A percentile compares a stretch with the other conserved stretches of the same genome.
phyloP scores from a whole-genome alignment of 2,113 vertebrate species.

The Oncorhynchus tshawytscha region DNA sequence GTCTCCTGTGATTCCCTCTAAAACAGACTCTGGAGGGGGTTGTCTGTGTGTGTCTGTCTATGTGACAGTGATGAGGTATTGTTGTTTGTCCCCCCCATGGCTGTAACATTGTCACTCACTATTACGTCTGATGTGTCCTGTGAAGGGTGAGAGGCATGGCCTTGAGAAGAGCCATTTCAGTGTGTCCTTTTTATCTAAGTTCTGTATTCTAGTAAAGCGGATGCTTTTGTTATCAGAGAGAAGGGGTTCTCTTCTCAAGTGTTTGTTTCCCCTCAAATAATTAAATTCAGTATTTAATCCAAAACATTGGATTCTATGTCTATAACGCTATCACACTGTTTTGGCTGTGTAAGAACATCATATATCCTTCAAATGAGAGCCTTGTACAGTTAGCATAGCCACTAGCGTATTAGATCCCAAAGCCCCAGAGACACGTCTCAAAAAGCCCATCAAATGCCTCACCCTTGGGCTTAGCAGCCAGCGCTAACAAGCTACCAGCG shows the following conservation, averaged over 20 bases:
- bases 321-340: not conserved
- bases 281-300: not conserved
- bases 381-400: not conserved
- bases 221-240: not conserved
- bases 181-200: no score
- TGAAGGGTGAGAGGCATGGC: not conserved
- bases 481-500: slow-evolving; percentile 46
- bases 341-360: not conserved
- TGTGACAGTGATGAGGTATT: not conserved
- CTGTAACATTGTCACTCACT: not conserved
- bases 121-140: not conserved
- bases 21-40: not conserved
- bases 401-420: not conserved
- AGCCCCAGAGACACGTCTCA: not conserved
- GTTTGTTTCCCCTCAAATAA: not conserved
- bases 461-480: not conserved
- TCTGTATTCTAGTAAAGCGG: not conserved
- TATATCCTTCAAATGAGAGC: slow-evolving; percentile 2
- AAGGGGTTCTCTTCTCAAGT: not conserved
- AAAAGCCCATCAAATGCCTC: not conserved
- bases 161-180: not conserved
- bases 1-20: not conserved
- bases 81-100: not conserved
- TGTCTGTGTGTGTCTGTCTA: not conserved
- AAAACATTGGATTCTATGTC: not conserved